Evolutionary conservation across 2,888 invertebrate genomes (phyloP).

Genomic region (Alcis repandata): DNA sequence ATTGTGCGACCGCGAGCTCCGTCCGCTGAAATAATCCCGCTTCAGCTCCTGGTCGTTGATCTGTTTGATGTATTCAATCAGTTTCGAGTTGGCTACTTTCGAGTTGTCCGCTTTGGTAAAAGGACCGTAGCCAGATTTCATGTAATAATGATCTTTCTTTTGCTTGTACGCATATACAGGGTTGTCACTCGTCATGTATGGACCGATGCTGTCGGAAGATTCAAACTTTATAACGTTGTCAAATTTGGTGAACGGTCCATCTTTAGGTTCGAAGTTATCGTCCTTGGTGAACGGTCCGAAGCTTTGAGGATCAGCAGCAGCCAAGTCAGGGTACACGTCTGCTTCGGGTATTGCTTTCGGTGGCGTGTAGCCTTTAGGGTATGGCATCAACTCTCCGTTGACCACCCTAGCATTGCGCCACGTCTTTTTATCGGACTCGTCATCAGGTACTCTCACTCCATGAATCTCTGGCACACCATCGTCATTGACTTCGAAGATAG

Average conservation of each 20-base stretch:
- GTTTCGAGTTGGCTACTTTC: constrained; percentile 85
- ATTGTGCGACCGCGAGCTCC: constrained; percentile 81
- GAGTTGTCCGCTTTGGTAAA: constrained; percentile 89
- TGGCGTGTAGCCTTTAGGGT: constrained; percentile 90
- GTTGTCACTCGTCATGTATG: constrained; percentile 72
- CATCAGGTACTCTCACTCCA: constrained; percentile 93
- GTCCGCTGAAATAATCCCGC: constrained; percentile 87
- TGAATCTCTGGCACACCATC: constrained; percentile 94
- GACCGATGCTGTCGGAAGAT: constrained; percentile 68
- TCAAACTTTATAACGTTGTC: constrained; percentile 85
- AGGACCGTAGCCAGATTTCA: constrained; percentile 86
- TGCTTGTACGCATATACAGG: constrained; percentile 72
- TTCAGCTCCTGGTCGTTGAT: constrained; percentile 89
- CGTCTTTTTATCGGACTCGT: constrained; percentile 92
- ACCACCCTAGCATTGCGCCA: constrained; percentile 96
- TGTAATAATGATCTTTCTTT: constrained; percentile 77
- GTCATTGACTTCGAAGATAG: constrained; percentile 88
- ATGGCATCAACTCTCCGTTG: constrained; percentile 92
- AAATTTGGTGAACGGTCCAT: constrained; percentile 88
- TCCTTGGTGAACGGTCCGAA: constrained; percentile 88
- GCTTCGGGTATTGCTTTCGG: constrained; percentile 87
- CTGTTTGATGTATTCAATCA: constrained; percentile 89
- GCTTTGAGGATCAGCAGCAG: constrained; percentile 69
- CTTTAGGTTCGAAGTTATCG: constrained; percentile 85
- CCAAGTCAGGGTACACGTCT: constrained; percentile 82